Evolutionary conservation across 2,797 vertebrate genomes (phyloP).

Genomic region (Lepidocolaptes lacrymiger): DNA sequence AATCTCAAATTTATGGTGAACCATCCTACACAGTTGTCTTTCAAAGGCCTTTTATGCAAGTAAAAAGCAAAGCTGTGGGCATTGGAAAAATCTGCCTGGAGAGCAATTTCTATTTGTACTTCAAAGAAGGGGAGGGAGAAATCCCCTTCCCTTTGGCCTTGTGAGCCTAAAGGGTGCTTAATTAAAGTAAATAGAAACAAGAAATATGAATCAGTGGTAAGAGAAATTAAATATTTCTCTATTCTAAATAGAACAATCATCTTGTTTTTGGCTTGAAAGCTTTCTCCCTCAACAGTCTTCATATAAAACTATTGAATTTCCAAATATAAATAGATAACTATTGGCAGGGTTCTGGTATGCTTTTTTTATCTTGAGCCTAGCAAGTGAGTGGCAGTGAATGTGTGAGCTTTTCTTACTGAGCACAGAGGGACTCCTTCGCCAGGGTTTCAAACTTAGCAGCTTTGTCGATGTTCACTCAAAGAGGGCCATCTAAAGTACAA

Average conservation of each 20-base stretch:
- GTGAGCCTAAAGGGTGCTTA: not conserved
- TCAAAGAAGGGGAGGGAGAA: not conserved
- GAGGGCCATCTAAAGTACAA: not conserved
- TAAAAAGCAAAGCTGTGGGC: not conserved
- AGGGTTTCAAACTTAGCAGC: not conserved
- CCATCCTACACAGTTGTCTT: not conserved
- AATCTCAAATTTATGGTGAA: not conserved
- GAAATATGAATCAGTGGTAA: not conserved
- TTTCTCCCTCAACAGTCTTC: not conserved
- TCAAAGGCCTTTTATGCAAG: not conserved
- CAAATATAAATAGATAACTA: conserved; percentile 10
- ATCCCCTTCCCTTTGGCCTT: not conserved
- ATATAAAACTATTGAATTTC: conserved; percentile 1
- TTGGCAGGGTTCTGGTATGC: not conserved
- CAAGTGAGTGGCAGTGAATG: not conserved
- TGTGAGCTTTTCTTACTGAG: not conserved
- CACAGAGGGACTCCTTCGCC: not conserved
- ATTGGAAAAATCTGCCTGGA: not conserved
- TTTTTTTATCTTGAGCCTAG: not conserved
- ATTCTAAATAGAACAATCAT: not conserved
- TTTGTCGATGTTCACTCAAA: not conserved
- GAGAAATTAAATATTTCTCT: not conserved
- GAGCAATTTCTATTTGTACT: not conserved
- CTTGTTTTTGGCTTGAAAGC: not conserved
- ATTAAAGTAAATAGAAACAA: not conserved